Conservation (phyloP, 2,888 invertebrate species). For the Coenonympha arcania region DNA sequence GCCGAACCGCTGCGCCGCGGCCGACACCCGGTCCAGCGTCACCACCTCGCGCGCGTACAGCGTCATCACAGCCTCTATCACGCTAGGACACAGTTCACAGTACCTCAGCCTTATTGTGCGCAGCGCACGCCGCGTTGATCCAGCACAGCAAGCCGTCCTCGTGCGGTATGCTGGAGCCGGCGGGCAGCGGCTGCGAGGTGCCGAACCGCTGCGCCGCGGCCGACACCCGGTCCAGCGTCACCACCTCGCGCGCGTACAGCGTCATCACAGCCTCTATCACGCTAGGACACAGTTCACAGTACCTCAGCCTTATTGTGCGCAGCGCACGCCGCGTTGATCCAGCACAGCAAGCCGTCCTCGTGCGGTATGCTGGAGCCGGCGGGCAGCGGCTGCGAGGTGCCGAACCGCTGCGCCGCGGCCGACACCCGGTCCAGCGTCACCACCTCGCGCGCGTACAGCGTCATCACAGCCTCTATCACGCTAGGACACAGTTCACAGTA, state of each 20-base stretch:
- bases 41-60: constrained; percentile 94
- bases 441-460: constrained; percentile 93
- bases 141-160: constrained; percentile 90
- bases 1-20: constrained; percentile 87
- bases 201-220: constrained; percentile 88
- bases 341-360: constrained; percentile 88
- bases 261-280: background rate
- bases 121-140: constrained; percentile 90
- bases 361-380: constrained; percentile 74
- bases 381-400: constrained; percentile 59
- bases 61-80: constrained; percentile 96
- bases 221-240: constrained; percentile 88
- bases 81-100: too few relatives aligned
- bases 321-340: constrained; percentile 91
- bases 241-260: constrained; percentile 92
- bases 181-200: constrained; percentile 55
- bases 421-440: constrained; percentile 89
- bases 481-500: too few relatives aligned
- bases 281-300: background rate
- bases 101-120: constrained; percentile 76
- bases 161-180: constrained; percentile 74
- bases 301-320: constrained; percentile 78
- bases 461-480: constrained; percentile 97
- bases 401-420: constrained; percentile 88
- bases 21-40: constrained; percentile 87